Conservation (phyloP, 2,113 vertebrate genomes). For the Collichthys lucidus region DNA sequence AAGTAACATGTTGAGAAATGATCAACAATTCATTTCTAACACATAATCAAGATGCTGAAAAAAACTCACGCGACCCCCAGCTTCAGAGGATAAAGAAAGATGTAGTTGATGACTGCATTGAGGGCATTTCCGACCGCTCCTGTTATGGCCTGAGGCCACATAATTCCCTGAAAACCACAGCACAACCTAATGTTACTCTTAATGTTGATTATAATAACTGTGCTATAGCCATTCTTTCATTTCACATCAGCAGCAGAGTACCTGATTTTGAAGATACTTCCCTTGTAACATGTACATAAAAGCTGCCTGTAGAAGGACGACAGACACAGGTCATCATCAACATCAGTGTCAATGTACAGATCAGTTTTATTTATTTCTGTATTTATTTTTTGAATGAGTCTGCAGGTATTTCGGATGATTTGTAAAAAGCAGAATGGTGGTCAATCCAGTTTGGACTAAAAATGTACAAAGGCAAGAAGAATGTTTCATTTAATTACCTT, state of each 20-base stretch:
- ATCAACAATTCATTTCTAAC: not conserved
- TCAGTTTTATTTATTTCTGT: no score
- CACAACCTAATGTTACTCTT: not conserved
- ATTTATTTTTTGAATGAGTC: no score
- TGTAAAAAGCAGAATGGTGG: no score
- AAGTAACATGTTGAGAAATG: not conserved
- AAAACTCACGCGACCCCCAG: slow-evolving; percentile 91
- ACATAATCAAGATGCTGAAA: not conserved
- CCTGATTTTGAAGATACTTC: slow-evolving; percentile 92
- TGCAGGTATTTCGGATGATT: no score
- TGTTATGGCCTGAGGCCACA: slow-evolving; percentile 90
- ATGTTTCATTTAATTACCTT: no score
- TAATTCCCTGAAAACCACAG: slow-evolving; percentile 86
- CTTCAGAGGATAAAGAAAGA: slow-evolving; percentile 86
- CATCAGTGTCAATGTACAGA: no score
- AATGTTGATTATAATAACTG: not conserved
- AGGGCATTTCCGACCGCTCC: slow-evolving; percentile 88
- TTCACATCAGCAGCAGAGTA: slow-evolving; percentile 54
- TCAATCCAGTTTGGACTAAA: no score
- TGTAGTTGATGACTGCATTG: slow-evolving; percentile 88
- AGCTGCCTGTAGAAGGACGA: slow-evolving; percentile 80
- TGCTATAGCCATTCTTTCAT: not conserved
- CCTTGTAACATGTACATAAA: slow-evolving; percentile 91
- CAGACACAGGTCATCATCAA: not conserved
- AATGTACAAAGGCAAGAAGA: no score